Percentiles rank a stretch among this genome's conserved stretches.
These are phyloP conservation scores for Platypus cylindrus DNA, from an alignment of 2,888 invertebrate genomes.

Conservation along the genomic window DNA sequence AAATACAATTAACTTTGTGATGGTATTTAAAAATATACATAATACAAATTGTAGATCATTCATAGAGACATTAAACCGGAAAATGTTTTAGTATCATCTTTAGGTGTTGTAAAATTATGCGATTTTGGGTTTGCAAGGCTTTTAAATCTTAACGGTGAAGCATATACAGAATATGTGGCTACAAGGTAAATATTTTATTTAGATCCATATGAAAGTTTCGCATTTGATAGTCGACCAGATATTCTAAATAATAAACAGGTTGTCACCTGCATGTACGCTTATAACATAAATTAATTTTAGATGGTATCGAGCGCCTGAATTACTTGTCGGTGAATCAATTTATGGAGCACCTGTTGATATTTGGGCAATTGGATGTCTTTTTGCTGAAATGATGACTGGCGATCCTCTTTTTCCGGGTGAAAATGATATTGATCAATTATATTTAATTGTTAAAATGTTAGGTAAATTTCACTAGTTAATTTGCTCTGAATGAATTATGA, in stretches of 20 bases:
- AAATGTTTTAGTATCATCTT: conserved; percentile 69
- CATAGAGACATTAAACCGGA: conserved; percentile 85
- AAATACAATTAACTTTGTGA: background rate
- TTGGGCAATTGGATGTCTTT: conserved; percentile 78
- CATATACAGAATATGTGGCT: conserved; percentile 82
- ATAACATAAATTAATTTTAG: too few species aligned
- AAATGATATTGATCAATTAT: conserved; percentile 80
- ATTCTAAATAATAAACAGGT: too few species aligned
- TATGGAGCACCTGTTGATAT: conserved; percentile 68
- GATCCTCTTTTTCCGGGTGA: conserved; percentile 81
- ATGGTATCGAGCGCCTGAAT: conserved; percentile 69
- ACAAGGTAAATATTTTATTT: too few species aligned
- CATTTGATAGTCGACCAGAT: too few species aligned
- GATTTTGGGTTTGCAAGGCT: conserved; percentile 81
- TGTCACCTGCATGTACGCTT: too few species aligned
- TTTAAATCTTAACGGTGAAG: conserved; percentile 57
- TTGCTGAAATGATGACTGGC: conserved; percentile 76
- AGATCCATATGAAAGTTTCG: too few species aligned
- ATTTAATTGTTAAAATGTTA: conserved; percentile 64
- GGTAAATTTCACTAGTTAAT: conserved; percentile 42
- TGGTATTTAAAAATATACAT: too few species aligned
- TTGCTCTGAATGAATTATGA: too few species aligned
- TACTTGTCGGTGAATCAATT: conserved; percentile 67
- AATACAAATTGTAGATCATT: conserved; percentile 48
- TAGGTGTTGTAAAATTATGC: conserved; percentile 77